A percentile compares a stretch with the other conserved stretches of the same genome.
phyloP scores from a whole-genome alignment of 1,140 invertebrate genomes.

The Amyelois transitella region DNA sequence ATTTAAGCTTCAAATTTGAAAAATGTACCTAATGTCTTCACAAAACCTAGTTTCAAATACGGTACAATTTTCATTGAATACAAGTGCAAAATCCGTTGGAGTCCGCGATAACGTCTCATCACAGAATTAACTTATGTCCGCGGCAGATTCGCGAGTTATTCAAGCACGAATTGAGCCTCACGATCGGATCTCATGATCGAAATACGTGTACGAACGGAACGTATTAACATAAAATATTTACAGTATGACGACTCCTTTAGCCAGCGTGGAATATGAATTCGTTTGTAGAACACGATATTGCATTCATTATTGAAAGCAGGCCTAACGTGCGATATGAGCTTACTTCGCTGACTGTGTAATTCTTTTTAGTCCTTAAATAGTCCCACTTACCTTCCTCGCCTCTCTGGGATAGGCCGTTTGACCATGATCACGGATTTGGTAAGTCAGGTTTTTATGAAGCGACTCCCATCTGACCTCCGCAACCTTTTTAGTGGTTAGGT shows the following conservation, averaged over 20 bases:
- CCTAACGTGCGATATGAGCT: slow-evolving; percentile 46
- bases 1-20: too few species aligned
- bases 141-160: slow-evolving; percentile 26
- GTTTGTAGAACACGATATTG: slow-evolving; percentile 55
- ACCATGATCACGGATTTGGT: too few species aligned
- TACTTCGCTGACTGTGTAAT: too few species aligned
- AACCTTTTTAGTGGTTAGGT: too few species aligned
- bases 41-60: not conserved
- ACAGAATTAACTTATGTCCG: slow-evolving; percentile 39
- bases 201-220: slow-evolving; percentile 48
- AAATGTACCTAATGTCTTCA: too few species aligned
- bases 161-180: slow-evolving; percentile 54
- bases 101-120: slow-evolving; percentile 39
- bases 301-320: slow-evolving; percentile 47
- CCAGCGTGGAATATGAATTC: slow-evolving; percentile 62
- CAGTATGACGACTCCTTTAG: slow-evolving; percentile 66
- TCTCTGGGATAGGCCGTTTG: too few species aligned
- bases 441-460: too few species aligned
- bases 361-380: too few species aligned
- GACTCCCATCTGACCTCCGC: too few species aligned
- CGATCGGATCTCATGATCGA: slow-evolving; percentile 56
- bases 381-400: too few species aligned
- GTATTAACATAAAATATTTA: slow-evolving; percentile 67
- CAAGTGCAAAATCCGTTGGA: not conserved
- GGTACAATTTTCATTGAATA: not conserved